These are phyloP conservation scores for Fratercula arctica DNA, from an alignment of 2,797 vertebrate species.

Conservation along the genomic window DNA sequence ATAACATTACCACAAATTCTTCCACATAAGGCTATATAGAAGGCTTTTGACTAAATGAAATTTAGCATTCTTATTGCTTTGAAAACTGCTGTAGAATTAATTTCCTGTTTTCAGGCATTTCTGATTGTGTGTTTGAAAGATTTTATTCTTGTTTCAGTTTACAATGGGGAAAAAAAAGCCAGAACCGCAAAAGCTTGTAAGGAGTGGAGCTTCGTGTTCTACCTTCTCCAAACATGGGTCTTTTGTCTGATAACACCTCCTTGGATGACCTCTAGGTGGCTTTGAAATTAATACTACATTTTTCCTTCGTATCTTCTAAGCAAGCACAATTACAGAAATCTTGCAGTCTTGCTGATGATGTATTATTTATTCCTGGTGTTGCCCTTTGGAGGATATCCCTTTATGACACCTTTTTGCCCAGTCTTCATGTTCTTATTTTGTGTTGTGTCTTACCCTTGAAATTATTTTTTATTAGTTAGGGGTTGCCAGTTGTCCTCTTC, in stretches of 20 bases:
- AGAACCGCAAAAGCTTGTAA: neutral
- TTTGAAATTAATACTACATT: neutral
- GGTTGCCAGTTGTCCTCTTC: neutral
- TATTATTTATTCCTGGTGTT: neutral
- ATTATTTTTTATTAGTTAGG: neutral
- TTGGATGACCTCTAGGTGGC: neutral
- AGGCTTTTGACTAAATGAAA: constrained; percentile 20
- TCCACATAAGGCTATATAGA: neutral
- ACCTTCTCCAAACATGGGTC: neutral
- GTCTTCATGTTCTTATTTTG: neutral
- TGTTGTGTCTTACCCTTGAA: neutral
- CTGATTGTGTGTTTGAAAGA: neutral
- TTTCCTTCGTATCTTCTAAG: neutral
- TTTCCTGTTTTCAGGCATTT: neutral
- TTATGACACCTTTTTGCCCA: neutral
- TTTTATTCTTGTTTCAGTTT: neutral
- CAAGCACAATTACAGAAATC: neutral
- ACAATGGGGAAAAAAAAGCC: neutral
- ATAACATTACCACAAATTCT: constrained; percentile 1
- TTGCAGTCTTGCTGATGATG: neutral
- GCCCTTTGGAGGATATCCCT: neutral
- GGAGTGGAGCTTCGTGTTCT: neutral
- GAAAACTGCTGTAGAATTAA: constrained; percentile 11
- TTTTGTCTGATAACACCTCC: neutral
- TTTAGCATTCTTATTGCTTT: constrained; percentile 7